phyloP scores from a whole-genome alignment of 2,888 invertebrate genomes.

The Mythimna ferrago region DNA sequence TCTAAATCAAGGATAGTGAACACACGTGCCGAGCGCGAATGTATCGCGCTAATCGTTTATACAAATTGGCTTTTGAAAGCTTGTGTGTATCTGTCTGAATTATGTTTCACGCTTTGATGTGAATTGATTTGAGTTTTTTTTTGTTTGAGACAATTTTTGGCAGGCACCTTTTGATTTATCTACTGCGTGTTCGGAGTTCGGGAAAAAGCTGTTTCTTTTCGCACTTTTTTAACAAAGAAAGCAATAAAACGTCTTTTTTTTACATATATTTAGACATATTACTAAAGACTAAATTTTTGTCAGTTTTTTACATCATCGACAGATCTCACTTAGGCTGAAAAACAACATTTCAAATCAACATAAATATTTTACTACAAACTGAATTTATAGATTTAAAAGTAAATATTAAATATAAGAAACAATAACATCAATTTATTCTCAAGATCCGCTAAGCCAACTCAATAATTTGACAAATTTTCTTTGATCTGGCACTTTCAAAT shows the following conservation, averaged over 20 bases:
- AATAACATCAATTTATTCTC: background rate
- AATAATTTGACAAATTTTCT: background rate
- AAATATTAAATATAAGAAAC: slow-evolving; percentile 7
- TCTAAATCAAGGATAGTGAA: slow-evolving; percentile 80
- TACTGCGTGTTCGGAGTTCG: background rate
- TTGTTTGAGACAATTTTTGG: slow-evolving; percentile 3
- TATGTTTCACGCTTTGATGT: slow-evolving; percentile 22
- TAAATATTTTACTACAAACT: background rate
- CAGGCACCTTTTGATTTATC: background rate
- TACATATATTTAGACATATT: background rate
- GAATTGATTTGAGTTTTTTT: slow-evolving; percentile 14
- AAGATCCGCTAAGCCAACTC: background rate
- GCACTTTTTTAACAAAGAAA: background rate
- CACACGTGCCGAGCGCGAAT: slow-evolving; percentile 64
- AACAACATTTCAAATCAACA: background rate
- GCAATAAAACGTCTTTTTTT: background rate
- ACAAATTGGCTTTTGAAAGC: slow-evolving; percentile 53
- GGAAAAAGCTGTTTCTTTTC: background rate
- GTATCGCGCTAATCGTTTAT: slow-evolving; percentile 50
- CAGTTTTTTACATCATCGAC: background rate
- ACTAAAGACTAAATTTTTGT: background rate
- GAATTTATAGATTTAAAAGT: background rate
- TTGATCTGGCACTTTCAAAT: slow-evolving; percentile 23
- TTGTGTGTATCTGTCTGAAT: slow-evolving; percentile 18
- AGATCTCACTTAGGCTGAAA: too few relatives aligned